Conservation (phyloP, 2,888 invertebrate genomes). For the Ophion costatus region DNA sequence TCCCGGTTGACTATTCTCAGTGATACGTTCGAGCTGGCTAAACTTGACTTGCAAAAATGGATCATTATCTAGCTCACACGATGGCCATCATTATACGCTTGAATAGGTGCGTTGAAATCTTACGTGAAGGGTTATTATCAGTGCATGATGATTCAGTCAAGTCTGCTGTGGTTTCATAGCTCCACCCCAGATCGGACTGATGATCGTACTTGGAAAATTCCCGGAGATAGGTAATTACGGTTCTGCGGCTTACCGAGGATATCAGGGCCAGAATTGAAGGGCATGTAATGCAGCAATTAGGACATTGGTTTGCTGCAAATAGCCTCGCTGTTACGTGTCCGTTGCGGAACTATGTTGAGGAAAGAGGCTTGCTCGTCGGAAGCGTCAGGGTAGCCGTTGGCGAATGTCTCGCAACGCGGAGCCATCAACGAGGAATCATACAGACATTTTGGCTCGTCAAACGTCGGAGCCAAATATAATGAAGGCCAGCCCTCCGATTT, state of each 20-base stretch:
- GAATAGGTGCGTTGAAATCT: neutral
- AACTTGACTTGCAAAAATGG: neutral
- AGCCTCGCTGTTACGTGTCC: constrained; percentile 13
- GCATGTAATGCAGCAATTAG: constrained; percentile 39
- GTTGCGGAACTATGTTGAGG: constrained; percentile 40
- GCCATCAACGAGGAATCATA: constrained; percentile 45
- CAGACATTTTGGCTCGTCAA: constrained; percentile 64
- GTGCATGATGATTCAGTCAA: neutral
- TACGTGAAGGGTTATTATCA: neutral
- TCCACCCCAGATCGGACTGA: neutral
- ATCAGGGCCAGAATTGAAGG: constrained; percentile 20
- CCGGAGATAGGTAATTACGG: constrained; percentile 29
- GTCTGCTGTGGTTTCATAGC: neutral
- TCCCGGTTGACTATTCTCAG: constrained; percentile 43
- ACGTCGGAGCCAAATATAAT: constrained; percentile 64
- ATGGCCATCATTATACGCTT: neutral
- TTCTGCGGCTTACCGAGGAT: constrained; percentile 40
- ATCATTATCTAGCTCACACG: neutral
- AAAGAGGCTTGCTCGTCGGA: constrained; percentile 34
- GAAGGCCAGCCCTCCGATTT: constrained; percentile 59
- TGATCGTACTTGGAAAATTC: constrained; percentile 23
- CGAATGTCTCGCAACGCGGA: constrained; percentile 50
- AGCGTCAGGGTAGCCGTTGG: constrained; percentile 50
- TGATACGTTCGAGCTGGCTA: neutral
- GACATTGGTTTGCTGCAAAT: constrained; percentile 37